Evolutionary conservation across 2,113 vertebrate species (phyloP), one percentile per base, ranked within the genome.

Genomic region (Andinoacara biseriatus): DNA sequence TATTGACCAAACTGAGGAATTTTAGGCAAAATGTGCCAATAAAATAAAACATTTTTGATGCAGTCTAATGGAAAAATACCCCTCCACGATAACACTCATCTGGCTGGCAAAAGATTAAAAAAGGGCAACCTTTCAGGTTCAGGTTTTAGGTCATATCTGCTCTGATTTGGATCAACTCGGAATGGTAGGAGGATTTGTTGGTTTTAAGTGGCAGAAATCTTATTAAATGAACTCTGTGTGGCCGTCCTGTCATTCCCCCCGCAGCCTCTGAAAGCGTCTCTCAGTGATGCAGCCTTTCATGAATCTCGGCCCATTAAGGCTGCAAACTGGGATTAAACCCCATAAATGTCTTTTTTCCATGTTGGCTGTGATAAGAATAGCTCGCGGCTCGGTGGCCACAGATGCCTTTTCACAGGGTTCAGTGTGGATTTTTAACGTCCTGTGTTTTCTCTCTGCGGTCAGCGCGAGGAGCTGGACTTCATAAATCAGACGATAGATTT

Each of bases 401-500:
- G 91, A 94, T 95, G 93, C 92, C 94, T 92, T 94, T 95, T 95
- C 93, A 95, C 93, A 67, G 88, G 33, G 85, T 78, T 26, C 83
- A 72, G 85, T 91, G 94, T 92, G 93, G 93, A 93, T 94, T 91
- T 93, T 58, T 87, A 88, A 60, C 89, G 56, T 85, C 90, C 61
- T 35, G 10, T 95, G 90, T 94, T 95, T 93, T 94, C 84, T 78
- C 90, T 90, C 74, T 88, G 95, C 91, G 95, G 95, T 95, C 85
- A 26, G 58, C 49, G 94, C 92, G 89, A 59, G 89, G 91, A 91
- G 90, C 91, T 92, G 87, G 92, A 94, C 92, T 92, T 90, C 94
- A 96, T 95, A 95, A 96, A 96, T 96, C 94, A 95, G 92, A 88
- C 91, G 83, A 88, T 90, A 86, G 86, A 94, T 93, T 92, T 86